These are phyloP conservation scores for Helleia helle DNA, from an alignment of 2,888 invertebrate species.

Conservation along the genomic window DNA sequence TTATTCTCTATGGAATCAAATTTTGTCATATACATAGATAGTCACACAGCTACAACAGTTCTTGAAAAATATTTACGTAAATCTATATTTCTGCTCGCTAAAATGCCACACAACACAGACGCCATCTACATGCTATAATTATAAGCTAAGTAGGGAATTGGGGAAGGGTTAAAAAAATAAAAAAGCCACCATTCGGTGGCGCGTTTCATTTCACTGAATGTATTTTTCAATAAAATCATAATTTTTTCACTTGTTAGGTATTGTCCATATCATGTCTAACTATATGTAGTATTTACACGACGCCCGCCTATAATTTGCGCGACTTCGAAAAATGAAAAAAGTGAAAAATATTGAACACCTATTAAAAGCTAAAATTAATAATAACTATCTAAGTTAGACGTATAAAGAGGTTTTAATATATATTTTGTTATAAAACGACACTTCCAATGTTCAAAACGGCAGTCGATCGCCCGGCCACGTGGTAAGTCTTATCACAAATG, in stretches of 20 bases:
- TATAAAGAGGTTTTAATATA: constrained; percentile 36
- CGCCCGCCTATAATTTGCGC: constrained; percentile 45
- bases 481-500: constrained; percentile 49
- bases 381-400: constrained; percentile 62
- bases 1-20: no score
- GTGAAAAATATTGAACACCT: constrained; percentile 67
- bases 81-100: constrained; percentile 10
- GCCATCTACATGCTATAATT: constrained; percentile 47
- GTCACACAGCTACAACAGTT: no score
- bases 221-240: constrained; percentile 68
- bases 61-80: no score
- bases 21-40: no score
- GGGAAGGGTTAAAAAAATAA: constrained; percentile 43
- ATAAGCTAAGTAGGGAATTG: constrained; percentile 32
- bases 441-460: constrained; percentile 21
- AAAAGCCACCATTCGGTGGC: constrained; percentile 24
- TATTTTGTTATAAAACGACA: constrained; percentile 23
- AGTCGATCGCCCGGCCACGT: constrained; percentile 32
- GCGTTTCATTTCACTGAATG: constrained; percentile 60
- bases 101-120: constrained; percentile 25
- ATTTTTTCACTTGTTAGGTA: constrained; percentile 70
- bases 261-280: constrained; percentile 70
- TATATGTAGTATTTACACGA: constrained; percentile 64
- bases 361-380: constrained; percentile 67
- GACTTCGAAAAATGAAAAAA: constrained; percentile 39